Percentiles rank a stretch among this genome's conserved stretches.
phyloP scores from a whole-genome alignment of 92 coral and sea anemone genomes.

The Virgularia gustaviana region DNA sequence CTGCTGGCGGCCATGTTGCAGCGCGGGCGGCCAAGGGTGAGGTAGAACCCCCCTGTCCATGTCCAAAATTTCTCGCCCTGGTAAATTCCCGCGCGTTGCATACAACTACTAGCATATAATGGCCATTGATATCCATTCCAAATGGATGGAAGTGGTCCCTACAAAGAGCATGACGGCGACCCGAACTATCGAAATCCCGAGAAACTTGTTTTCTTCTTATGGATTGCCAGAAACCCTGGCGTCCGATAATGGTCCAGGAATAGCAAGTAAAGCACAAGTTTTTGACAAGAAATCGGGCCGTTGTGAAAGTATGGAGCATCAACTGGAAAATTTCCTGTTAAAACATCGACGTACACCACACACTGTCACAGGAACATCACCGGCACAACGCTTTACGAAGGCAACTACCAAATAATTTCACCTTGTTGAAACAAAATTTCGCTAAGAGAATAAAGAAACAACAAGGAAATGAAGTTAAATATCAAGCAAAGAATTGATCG shows the following conservation, averaged over 20 bases:
- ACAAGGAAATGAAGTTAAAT: slow-evolving; percentile 12
- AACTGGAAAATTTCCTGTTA: slow-evolving; percentile 50
- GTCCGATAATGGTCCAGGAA: no score
- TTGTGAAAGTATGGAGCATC: slow-evolving; percentile 33
- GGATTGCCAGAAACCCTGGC: no score
- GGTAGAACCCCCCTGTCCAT: no score
- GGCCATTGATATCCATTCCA: background rate
- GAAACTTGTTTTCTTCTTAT: no score
- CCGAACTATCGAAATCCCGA: background rate
- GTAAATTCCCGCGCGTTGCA: no score
- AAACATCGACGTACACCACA: slow-evolving; percentile 41
- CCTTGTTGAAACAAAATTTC: no score
- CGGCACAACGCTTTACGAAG: slow-evolving; percentile 45
- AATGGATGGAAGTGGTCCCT: background rate
- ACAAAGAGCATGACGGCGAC: background rate
- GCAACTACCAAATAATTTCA: slow-evolving; percentile 28
- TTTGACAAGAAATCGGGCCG: slow-evolving; percentile 18
- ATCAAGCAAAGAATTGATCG: background rate
- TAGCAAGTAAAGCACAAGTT: no score
- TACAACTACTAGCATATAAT: no score
- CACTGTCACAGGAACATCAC: slow-evolving; percentile 46
- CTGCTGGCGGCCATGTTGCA: no score
- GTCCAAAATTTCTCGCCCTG: no score
- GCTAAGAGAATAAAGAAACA: no score
- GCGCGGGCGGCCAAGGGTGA: no score